These are phyloP conservation scores for Caenorhabditis remanei DNA, from an alignment of 1,140 invertebrate genomes.

Conservation along the genomic window DNA sequence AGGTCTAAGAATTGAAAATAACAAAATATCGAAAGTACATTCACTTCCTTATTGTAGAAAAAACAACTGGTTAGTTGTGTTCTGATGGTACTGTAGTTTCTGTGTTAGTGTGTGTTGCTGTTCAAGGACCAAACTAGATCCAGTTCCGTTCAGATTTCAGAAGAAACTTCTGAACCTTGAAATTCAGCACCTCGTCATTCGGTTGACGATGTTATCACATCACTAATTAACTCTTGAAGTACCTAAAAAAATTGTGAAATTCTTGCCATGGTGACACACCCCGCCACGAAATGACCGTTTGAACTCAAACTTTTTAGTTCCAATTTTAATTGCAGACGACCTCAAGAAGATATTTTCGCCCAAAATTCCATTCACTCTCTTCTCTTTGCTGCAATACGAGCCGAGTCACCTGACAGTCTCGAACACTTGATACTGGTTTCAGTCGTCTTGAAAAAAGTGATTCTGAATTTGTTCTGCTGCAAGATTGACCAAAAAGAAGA, in stretches of 20 bases:
- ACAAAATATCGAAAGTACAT: slow-evolving; percentile 6
- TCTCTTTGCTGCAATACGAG: slow-evolving; percentile 1
- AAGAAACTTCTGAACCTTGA: too few relatives aligned
- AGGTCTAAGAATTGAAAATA: not conserved
- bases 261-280: not conserved
- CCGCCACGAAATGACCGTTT: not conserved
- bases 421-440: slow-evolving; percentile 49
- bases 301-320: slow-evolving; percentile 31
- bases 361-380: slow-evolving; percentile 30
- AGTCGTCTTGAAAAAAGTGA: not conserved
- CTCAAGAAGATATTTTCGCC: slow-evolving; percentile 6
- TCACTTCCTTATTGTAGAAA: slow-evolving; percentile 16
- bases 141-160: too few relatives aligned
- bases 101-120: not conserved
- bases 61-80: not conserved
- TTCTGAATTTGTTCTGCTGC: slow-evolving; percentile 16
- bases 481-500: not conserved
- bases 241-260: not conserved
- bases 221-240: not conserved
- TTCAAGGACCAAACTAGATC: not conserved
- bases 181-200: too few relatives aligned
- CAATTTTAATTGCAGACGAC: slow-evolving; percentile 26
- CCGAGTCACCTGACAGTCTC: slow-evolving; percentile 31
- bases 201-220: too few relatives aligned
- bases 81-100: not conserved